A percentile compares a stretch with the other conserved stretches of the same genome.
These are phyloP conservation scores for Zosterops borbonicus DNA, from an alignment of 2,113 vertebrate species.

Conservation along the genomic window DNA sequence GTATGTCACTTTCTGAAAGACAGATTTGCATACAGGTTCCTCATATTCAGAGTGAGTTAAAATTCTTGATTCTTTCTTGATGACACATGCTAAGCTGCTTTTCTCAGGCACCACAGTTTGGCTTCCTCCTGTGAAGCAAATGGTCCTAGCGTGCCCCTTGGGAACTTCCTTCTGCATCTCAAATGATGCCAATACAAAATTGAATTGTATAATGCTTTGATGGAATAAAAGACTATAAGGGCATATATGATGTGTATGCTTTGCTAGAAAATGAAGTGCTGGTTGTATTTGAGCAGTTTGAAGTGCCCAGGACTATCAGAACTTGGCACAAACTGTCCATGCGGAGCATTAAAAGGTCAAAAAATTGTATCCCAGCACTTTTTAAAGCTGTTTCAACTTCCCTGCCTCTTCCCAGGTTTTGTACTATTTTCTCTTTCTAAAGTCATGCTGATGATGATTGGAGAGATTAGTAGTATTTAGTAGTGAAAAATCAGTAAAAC, in stretches of 20 bases:
- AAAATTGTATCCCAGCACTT: not conserved
- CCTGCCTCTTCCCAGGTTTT: not conserved
- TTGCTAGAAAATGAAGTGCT: not conserved
- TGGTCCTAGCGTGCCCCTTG: accelerated
- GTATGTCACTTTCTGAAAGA: not conserved
- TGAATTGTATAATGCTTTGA: not conserved
- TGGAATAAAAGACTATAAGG: not conserved
- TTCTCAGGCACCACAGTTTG: not conserved
- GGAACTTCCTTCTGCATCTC: not conserved
- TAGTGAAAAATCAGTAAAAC: not conserved
- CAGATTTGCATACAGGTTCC: not conserved
- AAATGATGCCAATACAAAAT: not conserved
- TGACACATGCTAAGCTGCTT: not conserved
- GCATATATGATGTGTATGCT: not conserved
- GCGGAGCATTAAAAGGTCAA: not conserved
- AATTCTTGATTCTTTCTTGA: not conserved
- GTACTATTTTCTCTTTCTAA: not conserved
- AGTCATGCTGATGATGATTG: not conserved
- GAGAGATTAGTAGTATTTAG: not conserved
- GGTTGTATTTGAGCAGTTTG: not conserved
- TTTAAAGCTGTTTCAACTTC: not conserved
- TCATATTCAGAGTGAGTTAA: not conserved
- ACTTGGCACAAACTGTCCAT: not conserved
- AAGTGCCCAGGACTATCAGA: not conserved
- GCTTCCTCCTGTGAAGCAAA: not conserved